Evolutionary conservation across 1,140 invertebrate species (phyloP), one percentile per base, ranked within the genome.

Genomic region (Ctenoplectra terminalis): DNA sequence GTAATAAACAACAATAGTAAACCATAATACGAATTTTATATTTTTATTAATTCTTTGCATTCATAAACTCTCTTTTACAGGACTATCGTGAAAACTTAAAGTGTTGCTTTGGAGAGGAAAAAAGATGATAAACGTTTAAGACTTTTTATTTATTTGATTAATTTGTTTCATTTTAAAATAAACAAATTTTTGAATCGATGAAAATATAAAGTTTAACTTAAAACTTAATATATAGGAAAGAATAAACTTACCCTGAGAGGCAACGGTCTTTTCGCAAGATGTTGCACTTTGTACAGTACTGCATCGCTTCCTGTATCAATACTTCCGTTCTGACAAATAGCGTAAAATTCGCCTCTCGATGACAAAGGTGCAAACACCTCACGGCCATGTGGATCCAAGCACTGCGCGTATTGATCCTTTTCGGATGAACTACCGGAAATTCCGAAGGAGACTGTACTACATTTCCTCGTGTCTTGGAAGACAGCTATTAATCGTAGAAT

Each of bases 321-420:
- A 80, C 87, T 90, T 58, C 90, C 91, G 77, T 90, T 91, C 61
- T 93, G 91, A 67, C 91, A 93, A 70, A 92, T 89, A 31, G 93
- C 92, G 43, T 94, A 94, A 87, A 94, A 94, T 80, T 94, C 93
- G 37, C 93, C 92, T 31, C 92, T 86, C 17, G 92, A 90, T 13
- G 93, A 91, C 56, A 94, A 73, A 15, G 92, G 90, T 13, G 91
- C 92, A 40, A 93, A 94, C 1, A 94, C 90, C 54, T 94, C 92
- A 8, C 91, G 92, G 46, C 93, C 92, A 8, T 93, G 90, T 8
- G 92, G 88, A 79, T 93, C 93, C 29, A 94, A 85, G 75, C 94
- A 94, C 66, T 94, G 93, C 7, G 94, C 94, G 71, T 94, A 94
- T 75, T 94, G 93, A 80, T 94, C 93, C 40, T 91, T 92, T 46